phyloP scores from a whole-genome alignment of 2,113 vertebrate species.

The Paramormyrops kingsleyae region DNA sequence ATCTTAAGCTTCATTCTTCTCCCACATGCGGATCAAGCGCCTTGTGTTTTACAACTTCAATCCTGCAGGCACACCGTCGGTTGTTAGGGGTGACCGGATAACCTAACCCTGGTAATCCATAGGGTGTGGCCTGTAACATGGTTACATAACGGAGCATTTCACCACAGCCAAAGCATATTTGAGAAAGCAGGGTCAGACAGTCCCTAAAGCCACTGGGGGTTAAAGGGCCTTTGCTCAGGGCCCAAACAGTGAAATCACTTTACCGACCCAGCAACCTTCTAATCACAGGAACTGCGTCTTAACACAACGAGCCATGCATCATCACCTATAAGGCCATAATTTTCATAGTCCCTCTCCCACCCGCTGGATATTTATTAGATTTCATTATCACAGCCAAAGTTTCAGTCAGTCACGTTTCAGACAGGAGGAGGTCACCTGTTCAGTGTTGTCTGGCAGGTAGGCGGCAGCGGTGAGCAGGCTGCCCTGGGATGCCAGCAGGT shows the following conservation, averaged over 20 bases:
- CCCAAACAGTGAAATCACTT: neutral
- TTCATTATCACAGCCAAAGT: neutral
- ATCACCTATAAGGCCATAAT: neutral
- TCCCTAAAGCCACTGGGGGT: neutral
- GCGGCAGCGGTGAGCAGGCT: constrained; percentile 81
- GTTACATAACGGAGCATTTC: neutral
- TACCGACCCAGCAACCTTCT: neutral
- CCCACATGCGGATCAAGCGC: neutral
- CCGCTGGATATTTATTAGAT: neutral
- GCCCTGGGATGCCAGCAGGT: constrained; percentile 85
- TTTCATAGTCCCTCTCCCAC: neutral
- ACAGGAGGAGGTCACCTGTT: constrained; percentile 60
- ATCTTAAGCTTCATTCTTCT: neutral
- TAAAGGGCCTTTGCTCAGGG: neutral
- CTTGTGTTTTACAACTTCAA: neutral
- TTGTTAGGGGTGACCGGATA: neutral
- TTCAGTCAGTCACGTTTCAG: neutral
- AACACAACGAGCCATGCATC: neutral
- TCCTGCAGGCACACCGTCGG: neutral
- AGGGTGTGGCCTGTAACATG: neutral
- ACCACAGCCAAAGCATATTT: neutral
- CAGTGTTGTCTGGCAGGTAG: constrained; percentile 78
- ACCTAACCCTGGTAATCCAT: neutral
- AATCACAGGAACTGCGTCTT: neutral
- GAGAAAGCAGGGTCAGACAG: neutral